Evolutionary conservation across 2,113 vertebrate genomes (phyloP), one percentile per base, ranked within the genome.

Genomic region (Thamnaconus septentrionalis): DNA sequence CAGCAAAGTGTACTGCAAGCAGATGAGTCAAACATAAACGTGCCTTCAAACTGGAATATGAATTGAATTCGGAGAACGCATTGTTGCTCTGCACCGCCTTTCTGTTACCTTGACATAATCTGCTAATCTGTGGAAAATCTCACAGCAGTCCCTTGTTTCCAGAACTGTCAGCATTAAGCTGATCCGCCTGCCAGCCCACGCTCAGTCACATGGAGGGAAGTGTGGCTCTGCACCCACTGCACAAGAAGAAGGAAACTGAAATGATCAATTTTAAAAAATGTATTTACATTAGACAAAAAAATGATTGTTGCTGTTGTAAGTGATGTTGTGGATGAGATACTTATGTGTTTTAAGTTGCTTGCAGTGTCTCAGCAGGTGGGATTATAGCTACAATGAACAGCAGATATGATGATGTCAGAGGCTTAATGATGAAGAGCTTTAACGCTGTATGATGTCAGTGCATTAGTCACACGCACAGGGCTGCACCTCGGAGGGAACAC

Each of bases 351-450:
- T 31, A 31, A 31, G 18, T 31, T 31, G 18, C 18, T 31, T 31
- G 18, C 3, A 51, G 49, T 51, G 12, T 11, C 2, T 51, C 2
- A 52, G 31, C 6, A 8, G 41, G 44, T 7, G 5, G 51, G 64
- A 66, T 69, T 64, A 72, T 39, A 54, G 4, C 7, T 53, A 40
- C 57, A 12, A 73, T 83, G 76, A 78, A 85, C 79, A 81, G 67
- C 64, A 50, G 4, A 45, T 61, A 8, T 8, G 59, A 61, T 83
- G 60, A 79, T 79, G 78, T 84, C 74, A 85, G 72, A 78, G 76
- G 81, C 80, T 91, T 89, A 91, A 62, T 47, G 71, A 74, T 41
- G 74, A 83, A 76, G 70, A 66, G 85, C 56, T 79, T 90, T 80
- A 86, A 67, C 46, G 5, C 4, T 44, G 12, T 48, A 49, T 59